A percentile compares a stretch with the other conserved stretches of the same genome.
phyloP scores from a whole-genome alignment of 2,113 vertebrate species.

The Empidonax traillii region DNA sequence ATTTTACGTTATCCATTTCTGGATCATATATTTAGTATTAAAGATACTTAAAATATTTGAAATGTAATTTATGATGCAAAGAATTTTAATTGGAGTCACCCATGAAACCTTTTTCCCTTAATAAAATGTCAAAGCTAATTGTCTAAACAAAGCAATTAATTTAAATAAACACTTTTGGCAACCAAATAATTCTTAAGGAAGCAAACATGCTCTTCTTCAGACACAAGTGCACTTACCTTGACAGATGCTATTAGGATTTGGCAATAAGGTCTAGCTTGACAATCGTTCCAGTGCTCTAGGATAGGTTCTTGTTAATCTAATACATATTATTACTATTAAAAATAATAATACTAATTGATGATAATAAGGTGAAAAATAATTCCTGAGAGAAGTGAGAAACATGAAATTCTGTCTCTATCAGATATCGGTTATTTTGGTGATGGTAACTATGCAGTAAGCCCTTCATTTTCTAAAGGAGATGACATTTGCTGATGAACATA shows the following conservation, averaged over 20 bases:
- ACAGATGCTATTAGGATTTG: neutral
- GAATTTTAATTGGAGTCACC: neutral
- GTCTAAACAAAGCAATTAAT: neutral
- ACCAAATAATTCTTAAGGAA: neutral
- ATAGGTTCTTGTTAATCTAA: neutral
- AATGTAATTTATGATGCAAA: neutral
- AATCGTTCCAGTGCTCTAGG: neutral
- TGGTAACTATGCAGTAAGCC: neutral
- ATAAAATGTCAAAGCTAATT: neutral
- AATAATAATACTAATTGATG: neutral
- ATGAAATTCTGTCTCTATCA: neutral
- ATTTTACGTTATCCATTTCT: neutral
- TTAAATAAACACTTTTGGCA: neutral
- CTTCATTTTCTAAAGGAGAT: neutral
- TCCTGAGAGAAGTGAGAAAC: neutral
- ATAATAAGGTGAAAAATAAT: neutral
- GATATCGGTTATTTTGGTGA: neutral
- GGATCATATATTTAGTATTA: neutral
- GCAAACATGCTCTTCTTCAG: neutral
- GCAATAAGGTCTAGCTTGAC: neutral
- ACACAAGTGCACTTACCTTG: neutral
- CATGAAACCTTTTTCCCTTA: neutral
- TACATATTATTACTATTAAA: neutral
- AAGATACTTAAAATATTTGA: neutral
- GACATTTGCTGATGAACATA: constrained; percentile 1